Evolutionary conservation across 2,888 invertebrate genomes (phyloP), one percentile per base, ranked within the genome.

Genomic region (Tinea pellionella): DNA sequence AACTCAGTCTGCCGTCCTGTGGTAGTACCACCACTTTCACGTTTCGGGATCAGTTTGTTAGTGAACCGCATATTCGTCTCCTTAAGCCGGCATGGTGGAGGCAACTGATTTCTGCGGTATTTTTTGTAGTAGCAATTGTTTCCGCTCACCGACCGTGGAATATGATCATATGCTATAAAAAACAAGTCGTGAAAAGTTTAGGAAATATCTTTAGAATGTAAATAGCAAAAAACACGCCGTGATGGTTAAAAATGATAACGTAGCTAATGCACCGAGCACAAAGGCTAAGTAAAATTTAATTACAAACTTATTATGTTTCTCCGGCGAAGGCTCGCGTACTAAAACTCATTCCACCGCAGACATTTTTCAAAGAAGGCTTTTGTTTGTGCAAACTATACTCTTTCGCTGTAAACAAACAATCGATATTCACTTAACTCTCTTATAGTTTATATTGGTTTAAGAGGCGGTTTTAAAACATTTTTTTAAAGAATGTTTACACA

Each of bases 281-380:
- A 59, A 59, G 47, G 59, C 59, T 55, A 24, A 55, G 55, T 32
- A 47, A 58, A 60, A 60, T 62, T 61, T 61, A 61, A 62, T 62
- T 62, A 62, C 59, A 58, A 61, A 61, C 62, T 62, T 60, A 62
- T 62, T 62, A 61, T 62, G n/a, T 59, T 60, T 61, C 62, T 42
- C 15, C 47, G 16, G 47, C 15, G 47, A 47, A n/a, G 47, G 15
- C 16, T 24, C 24, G 24, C 24, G 24, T 24, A 24, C 19, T 18
- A n/a, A 55, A 55, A 55, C 55, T 55, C 24, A 55, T 55, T 55
- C 55, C 11, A 18, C 18, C 19, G 59, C 42, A 42, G 42, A 42
- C 59, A 42, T 59, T 59, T 59, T 59, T 59, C 59, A 59, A 59
- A 59, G 59, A 55, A 55, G 42, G 41, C 59, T 59, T 55, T 59